A percentile compares a stretch with the other conserved stretches of the same genome.
phyloP scores from a whole-genome alignment of 2,888 invertebrate species.

The Drosophila longiperda region DNA sequence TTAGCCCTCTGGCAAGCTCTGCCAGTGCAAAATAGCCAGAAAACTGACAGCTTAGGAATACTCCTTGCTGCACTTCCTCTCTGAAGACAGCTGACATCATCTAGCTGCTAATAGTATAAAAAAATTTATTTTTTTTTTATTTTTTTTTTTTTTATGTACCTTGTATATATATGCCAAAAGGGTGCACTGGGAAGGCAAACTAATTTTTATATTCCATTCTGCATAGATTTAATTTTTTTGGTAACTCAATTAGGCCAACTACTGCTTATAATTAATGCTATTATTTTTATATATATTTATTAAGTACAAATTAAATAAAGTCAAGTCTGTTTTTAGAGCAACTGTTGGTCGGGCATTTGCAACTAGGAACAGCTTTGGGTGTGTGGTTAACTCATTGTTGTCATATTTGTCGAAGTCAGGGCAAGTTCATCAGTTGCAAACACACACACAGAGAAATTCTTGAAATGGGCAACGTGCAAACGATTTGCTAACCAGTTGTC shows the following conservation, averaged over 20 bases:
- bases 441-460: conserved; percentile 31
- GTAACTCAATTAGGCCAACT: background rate
- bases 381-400: background rate
- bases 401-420: conserved; percentile 37
- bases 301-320: background rate
- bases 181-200: too few species aligned
- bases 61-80: conserved; percentile 7
- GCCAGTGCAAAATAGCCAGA: conserved; percentile 58
- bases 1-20: conserved; percentile 35
- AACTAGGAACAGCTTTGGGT: background rate
- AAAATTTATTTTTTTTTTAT: conserved; percentile 1
- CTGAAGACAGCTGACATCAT: conserved; percentile 1
- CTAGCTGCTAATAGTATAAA: conserved; percentile 65
- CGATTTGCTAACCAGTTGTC: conserved; percentile 33
- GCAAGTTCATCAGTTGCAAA: conserved; percentile 55
- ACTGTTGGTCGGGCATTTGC: background rate
- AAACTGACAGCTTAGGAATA: conserved; percentile 63
- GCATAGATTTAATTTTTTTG: background rate
- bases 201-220: background rate
- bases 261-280: background rate
- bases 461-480: conserved; percentile 39
- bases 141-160: background rate
- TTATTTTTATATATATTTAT: background rate
- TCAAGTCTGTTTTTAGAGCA: background rate
- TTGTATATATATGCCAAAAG: background rate